phyloP scores from a whole-genome alignment of 35 echinoderm and acorn worm species.

The Apostichopus californicus region DNA sequence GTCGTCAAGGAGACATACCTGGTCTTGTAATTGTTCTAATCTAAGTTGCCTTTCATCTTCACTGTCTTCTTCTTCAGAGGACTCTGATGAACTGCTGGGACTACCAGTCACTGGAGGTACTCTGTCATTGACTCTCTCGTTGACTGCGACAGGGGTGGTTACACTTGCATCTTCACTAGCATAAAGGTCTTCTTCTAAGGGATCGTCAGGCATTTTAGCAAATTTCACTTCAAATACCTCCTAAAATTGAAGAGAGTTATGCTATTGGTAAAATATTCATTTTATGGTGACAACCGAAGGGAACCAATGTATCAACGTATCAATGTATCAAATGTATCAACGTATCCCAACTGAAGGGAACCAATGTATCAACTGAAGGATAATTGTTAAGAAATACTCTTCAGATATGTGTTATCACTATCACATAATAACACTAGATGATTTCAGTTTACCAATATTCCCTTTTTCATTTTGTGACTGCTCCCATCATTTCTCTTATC shows the following conservation, averaged over 20 bases:
- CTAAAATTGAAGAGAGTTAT: slow-evolving; percentile 37
- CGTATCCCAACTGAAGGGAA: too few species aligned
- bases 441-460: too few species aligned
- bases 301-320: too few species aligned
- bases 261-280: too few species aligned
- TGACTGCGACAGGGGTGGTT: not conserved
- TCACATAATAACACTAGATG: too few species aligned
- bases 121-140: slow-evolving; percentile 48
- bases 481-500: too few species aligned
- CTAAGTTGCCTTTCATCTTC: slow-evolving; percentile 93
- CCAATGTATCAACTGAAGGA: too few species aligned
- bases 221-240: slow-evolving; percentile 99
- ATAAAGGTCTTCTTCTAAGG: slow-evolving; percentile 66
- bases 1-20: slow-evolving; percentile 55
- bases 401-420: too few species aligned
- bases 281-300: too few species aligned
- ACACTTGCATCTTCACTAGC: slow-evolving; percentile 58
- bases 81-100: slow-evolving; percentile 27
- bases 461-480: too few species aligned
- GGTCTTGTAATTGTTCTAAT: slow-evolving; percentile 93
- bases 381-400: too few species aligned
- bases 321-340: too few species aligned
- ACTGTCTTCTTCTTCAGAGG: slow-evolving; percentile 73
- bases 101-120: slow-evolving; percentile 59
- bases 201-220: slow-evolving; percentile 99